Percentiles rank a stretch among this genome's conserved stretches.
Conservation (phyloP, 1,140 invertebrate genomes). For the Drosophila ironensis region DNA sequence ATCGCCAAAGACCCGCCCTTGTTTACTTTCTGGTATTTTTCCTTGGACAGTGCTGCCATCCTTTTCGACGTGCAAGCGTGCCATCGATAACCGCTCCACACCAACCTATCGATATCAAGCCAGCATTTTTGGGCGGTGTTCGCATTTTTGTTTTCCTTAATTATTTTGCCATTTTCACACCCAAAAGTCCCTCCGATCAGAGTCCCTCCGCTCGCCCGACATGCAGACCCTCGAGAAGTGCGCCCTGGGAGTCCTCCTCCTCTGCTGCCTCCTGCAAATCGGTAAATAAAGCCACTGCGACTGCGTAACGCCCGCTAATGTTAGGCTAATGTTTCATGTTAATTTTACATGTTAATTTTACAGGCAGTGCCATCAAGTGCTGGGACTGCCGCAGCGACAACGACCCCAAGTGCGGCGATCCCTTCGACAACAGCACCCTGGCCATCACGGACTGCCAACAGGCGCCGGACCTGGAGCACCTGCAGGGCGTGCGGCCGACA, state of each 20-base stretch:
- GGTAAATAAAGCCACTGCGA: slow-evolving; percentile 42
- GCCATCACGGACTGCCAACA: slow-evolving; percentile 93
- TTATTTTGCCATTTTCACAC: slow-evolving; percentile 1
- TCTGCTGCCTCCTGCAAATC: slow-evolving; percentile 58
- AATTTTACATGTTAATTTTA: slow-evolving; percentile 3
- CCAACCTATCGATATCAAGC: slow-evolving; percentile 33
- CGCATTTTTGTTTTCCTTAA: slow-evolving; percentile 51
- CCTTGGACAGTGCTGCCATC: not conserved
- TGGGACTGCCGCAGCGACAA: slow-evolving; percentile 94
- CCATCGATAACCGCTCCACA: slow-evolving; percentile 16
- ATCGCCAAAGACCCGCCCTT: too few relatives aligned
- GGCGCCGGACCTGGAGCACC: slow-evolving; percentile 85
- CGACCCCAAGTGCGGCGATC: slow-evolving; percentile 95
- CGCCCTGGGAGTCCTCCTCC: slow-evolving; percentile 19
- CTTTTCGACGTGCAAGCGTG: not conserved
- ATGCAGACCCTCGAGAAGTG: slow-evolving; percentile 55
- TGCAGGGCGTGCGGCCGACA: slow-evolving; percentile 87
- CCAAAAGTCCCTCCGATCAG: not conserved
- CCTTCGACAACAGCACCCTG: slow-evolving; percentile 94
- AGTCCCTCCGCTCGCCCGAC: not conserved
- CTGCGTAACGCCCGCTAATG: slow-evolving; percentile 34
- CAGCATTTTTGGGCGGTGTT: slow-evolving; percentile 54
- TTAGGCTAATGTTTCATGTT: too few relatives aligned
- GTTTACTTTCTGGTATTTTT: not conserved
- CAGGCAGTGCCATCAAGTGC: slow-evolving; percentile 91